Base-by-base conservation (phyloP, 1,140 invertebrate species). In the Zaprionus capensis region DNA sequence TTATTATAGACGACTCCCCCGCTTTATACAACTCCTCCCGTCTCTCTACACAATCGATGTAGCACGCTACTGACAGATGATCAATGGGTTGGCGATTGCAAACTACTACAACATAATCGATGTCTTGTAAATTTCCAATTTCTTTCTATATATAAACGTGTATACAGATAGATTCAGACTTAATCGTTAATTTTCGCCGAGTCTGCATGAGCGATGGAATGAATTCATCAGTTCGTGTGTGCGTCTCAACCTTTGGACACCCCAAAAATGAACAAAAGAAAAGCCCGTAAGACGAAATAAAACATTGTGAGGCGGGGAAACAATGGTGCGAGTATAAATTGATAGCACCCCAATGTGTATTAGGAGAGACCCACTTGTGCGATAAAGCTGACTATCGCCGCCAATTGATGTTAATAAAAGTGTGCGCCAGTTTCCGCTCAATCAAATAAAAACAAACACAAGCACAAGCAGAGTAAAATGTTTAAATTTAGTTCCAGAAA, bases 371-470 rank as follows among this genome's bases (percentile, higher is more conserved):
- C 56, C 76, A 85, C 65, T 83, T 66, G 61, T 71, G 56, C 17
- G 83, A 82, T 87, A 84, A 84, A 74, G 70, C 63, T 26, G 57
- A 59, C 72, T 80, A 79, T 82, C 67, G 76, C 72, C 55, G 38
- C 15, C 77, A 80, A 87, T 88, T 78, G 80, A 76, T 68, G 79
- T 81, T 88, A 83, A 87, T 88, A 88, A 88, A 83, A 80, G 58
- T 88, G 62, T 80, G 69, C 34, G 74, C 66, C 70, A 78, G 77
- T 83, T 86, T 86, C 80, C 84, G 84, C 70, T 46, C 77, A 68
- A 74, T 69, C 67, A 72, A 76, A 71, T 56, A 57, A 31, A 49
- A 65, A 58, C 28, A 67, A 58, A 49, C 26, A 55, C 53, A 15
- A 28, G 26, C 26, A 31, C 2, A 31, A 31, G 17, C 46, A 49